Evolutionary conservation across 2,797 vertebrate genomes (phyloP).

Genomic region (Prionace glauca): DNA sequence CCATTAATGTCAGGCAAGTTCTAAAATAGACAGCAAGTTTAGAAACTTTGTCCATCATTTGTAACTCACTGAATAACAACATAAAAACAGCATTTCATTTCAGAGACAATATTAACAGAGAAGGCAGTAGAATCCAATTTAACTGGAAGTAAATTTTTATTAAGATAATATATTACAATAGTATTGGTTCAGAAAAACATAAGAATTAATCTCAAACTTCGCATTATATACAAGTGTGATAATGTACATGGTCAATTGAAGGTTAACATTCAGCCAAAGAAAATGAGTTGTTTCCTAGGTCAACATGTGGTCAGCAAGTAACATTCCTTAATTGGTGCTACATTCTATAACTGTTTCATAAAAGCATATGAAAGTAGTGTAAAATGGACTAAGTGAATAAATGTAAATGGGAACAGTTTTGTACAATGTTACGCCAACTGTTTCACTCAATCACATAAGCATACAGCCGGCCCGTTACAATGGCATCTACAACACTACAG

Average conservation of each 20-base stretch:
- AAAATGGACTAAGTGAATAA: neutral
- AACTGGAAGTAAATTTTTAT: conserved; percentile 47
- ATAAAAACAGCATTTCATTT: neutral
- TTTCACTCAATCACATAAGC: conserved; percentile 18
- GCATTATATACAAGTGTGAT: conserved; percentile 57
- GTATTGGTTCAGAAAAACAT: conserved; percentile 56
- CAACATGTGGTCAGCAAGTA: neutral
- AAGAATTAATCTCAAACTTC: conserved; percentile 60
- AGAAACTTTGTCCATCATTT: neutral
- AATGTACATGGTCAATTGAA: neutral
- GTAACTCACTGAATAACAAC: neutral
- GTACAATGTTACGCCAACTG: neutral
- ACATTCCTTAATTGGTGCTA: neutral
- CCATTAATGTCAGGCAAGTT: neutral
- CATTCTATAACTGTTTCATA: neutral
- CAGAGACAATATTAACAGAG: neutral
- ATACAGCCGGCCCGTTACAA: conserved; percentile 11
- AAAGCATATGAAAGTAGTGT: neutral
- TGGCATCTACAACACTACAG: conserved; percentile 8
- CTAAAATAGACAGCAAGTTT: neutral
- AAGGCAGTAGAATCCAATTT: neutral
- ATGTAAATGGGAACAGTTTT: neutral
- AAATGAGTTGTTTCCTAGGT: neutral
- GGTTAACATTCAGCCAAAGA: conserved; percentile 21
- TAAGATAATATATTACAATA: conserved; percentile 69